phyloP scores from a whole-genome alignment of 2,888 invertebrate species.

The Nomada flava region DNA sequence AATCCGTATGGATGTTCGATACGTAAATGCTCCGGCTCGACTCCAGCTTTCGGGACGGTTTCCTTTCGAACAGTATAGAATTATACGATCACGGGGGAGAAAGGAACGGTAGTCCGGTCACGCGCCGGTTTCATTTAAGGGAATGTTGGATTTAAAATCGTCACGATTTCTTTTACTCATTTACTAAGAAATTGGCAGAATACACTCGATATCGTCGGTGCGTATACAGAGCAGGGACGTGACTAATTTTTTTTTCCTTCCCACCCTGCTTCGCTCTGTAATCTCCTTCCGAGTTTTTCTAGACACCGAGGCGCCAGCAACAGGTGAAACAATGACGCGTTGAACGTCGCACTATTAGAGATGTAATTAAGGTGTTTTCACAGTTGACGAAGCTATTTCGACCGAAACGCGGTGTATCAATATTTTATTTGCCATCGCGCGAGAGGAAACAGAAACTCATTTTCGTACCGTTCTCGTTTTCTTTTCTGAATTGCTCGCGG shows the following conservation, averaged over 20 bases:
- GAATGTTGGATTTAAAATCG: slow-evolving; percentile 60
- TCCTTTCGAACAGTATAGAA: slow-evolving; percentile 14
- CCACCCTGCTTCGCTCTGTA: neutral
- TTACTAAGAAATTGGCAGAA: slow-evolving; percentile 60
- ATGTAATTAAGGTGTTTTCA: slow-evolving; percentile 4
- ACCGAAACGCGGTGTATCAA: neutral
- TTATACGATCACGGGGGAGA: slow-evolving; percentile 17
- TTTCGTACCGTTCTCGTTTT: no score
- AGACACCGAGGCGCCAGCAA: slow-evolving; percentile 34
- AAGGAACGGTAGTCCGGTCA: slow-evolving; percentile 47
- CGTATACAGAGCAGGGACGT: slow-evolving; percentile 50
- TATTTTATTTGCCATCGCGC: neutral
- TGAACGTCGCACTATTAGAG: neutral
- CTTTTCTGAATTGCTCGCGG: no score
- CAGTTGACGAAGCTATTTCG: neutral
- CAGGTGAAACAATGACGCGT: slow-evolving; percentile 38
- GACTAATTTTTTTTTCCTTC: slow-evolving; percentile 34
- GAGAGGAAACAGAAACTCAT: neutral
- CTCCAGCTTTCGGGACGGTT: slow-evolving; percentile 11
- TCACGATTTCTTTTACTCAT: slow-evolving; percentile 53
- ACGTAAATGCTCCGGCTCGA: slow-evolving; percentile 26
- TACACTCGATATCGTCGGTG: slow-evolving; percentile 37
- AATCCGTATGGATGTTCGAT: neutral
- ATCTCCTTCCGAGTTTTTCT: slow-evolving; percentile 2
- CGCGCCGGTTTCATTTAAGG: slow-evolving; percentile 60